phyloP scores from a whole-genome alignment of 2,888 invertebrate genomes.

The Sminthurinus aureus region DNA sequence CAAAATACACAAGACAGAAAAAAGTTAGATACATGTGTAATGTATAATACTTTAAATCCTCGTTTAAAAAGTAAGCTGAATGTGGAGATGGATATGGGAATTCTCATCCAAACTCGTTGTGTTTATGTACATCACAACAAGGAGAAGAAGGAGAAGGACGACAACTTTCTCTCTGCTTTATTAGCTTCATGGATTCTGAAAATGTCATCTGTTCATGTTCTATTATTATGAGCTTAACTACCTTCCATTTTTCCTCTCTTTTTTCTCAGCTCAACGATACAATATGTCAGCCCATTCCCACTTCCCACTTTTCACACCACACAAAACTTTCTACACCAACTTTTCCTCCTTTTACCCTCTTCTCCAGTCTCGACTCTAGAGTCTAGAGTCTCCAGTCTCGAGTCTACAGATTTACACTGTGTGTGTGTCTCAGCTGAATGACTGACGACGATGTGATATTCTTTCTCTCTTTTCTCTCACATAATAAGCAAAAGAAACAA shows the following conservation, averaged over 20 bases:
- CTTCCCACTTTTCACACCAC: slow-evolving; percentile 16
- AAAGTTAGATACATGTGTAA: too few species aligned
- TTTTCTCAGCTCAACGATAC: slow-evolving; percentile 1
- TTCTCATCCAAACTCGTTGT: not conserved
- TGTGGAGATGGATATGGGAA: not conserved
- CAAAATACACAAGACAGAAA: not conserved
- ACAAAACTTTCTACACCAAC: not conserved
- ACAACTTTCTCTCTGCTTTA: slow-evolving; percentile 22
- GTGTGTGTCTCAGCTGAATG: not conserved
- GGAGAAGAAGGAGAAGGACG: not conserved
- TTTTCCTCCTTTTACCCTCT: not conserved
- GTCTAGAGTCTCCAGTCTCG: too few species aligned
- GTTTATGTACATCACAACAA: not conserved
- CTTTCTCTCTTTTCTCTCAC: not conserved
- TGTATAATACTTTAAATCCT: not conserved
- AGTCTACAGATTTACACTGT: too few species aligned
- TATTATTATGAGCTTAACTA: slow-evolving; percentile 31
- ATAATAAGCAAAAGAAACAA: slow-evolving; percentile 1
- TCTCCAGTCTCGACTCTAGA: too few species aligned
- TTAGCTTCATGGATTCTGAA: slow-evolving; percentile 22
- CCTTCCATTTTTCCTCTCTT: slow-evolving; percentile 11
- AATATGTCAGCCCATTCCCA: slow-evolving; percentile 7
- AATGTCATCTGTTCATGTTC: slow-evolving; percentile 17
- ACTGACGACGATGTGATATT: too few species aligned
- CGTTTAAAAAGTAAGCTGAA: not conserved